Base-by-base conservation (phyloP, 2,113 vertebrate genomes). In the Mesoclemmys tuberculata region DNA sequence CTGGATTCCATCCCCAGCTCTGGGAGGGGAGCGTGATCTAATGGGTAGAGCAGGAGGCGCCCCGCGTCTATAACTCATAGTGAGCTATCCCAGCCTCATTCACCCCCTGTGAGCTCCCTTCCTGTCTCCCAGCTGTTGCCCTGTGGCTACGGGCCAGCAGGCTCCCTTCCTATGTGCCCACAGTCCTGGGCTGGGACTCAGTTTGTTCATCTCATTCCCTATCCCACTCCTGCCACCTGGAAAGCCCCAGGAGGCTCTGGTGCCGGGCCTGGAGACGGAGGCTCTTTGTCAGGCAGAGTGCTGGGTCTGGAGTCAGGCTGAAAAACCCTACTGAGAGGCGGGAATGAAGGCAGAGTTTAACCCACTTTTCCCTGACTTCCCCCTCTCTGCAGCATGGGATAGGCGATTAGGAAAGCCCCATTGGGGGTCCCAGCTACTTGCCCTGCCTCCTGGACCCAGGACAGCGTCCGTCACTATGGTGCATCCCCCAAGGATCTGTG, bases 261-360 rank as follows among this genome's bases (percentile, higher is more conserved):
- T 13, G 13, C 58, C 7, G 58, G 58, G 31, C 31, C 35, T 27
- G 56, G 56, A 19, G 54, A 58, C 6, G 4, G 18, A 4, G 64
- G 18, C 18, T 71, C n/a, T 38, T 71, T 71, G 64, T n/a, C 19
- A 71, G 64, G 64, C 8, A 71, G 64, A 71, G n/a, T 38, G 64
- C n/a, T 38, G n/a, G 64, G 64, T 35, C 64, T 38, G 64, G n/a
- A 71, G n/a, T n/a, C 64, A 71, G 19, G 5, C 64, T 71, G 64
- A n/a, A 71, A 38, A 71, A 71, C 64, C 64, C 64, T 71, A 6
- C 38, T 21, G 44, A 44, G 77, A n/a, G 64, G 27, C 26, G 31
- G 44, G 26, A 80, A 94, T 78, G 90, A 82, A 54, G 95, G 95
- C 2, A 98, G 98, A 80, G 97, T 99, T 71, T 99, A 71, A 71